Conservation (phyloP, 2,113 vertebrate species). For the Oreotrochilus melanogaster region DNA sequence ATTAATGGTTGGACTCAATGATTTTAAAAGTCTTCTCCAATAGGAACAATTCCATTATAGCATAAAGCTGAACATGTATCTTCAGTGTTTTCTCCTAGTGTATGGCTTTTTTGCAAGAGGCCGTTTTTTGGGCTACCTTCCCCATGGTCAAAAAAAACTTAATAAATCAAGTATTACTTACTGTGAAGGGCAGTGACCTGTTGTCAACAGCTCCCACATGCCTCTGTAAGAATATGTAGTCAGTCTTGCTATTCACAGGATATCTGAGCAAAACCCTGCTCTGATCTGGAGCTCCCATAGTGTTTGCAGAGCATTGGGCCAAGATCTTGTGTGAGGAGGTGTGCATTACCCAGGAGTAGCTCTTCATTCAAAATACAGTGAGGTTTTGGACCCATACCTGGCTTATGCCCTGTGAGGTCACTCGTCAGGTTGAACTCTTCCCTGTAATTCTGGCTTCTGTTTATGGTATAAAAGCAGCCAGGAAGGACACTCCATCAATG, state of each 20-base stretch:
- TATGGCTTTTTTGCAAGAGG: not conserved
- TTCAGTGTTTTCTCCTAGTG: not conserved
- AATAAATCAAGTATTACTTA: not conserved
- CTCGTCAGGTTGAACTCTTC: not conserved
- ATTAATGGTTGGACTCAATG: too few species aligned
- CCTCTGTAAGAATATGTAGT: not conserved
- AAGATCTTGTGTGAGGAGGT: not conserved
- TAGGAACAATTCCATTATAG: too few species aligned
- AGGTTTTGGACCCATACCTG: not conserved
- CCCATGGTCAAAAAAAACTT: not conserved
- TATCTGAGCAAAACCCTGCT: not conserved
- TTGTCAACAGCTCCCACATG: not conserved
- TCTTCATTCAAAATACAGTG: fast-evolving
- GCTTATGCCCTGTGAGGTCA: not conserved
- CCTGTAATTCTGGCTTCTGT: not conserved
- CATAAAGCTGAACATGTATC: not conserved
- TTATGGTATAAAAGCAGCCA: not conserved
- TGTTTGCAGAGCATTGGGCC: fast-evolving
- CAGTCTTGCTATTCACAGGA: not conserved
- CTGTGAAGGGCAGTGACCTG: not conserved
- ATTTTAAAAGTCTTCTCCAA: too few species aligned
- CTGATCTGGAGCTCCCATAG: not conserved
- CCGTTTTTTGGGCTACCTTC: not conserved
- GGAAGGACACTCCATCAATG: fast-evolving
- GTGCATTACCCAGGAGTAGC: not conserved